These are phyloP conservation scores for Bombus superbus DNA, from an alignment of 1,140 invertebrate species.

Conservation along the genomic window DNA sequence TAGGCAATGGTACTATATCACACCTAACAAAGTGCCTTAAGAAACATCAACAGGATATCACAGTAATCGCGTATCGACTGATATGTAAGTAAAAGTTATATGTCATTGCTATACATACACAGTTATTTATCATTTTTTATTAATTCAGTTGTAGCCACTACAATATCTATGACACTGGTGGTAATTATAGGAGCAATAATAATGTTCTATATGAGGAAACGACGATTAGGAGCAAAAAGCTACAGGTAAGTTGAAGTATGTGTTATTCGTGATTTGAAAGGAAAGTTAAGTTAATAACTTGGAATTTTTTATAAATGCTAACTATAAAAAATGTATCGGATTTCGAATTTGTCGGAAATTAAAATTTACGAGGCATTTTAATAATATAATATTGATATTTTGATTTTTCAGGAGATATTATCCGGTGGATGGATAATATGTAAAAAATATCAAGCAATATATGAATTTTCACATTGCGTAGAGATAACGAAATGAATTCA, in stretches of 20 bases:
- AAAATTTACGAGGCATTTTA: background rate
- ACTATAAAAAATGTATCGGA: background rate
- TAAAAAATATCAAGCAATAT: constrained; percentile 27
- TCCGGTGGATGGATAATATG: constrained; percentile 47
- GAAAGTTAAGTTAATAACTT: background rate
- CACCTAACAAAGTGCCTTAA: constrained; percentile 73
- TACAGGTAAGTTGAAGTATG: constrained; percentile 43
- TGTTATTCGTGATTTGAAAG: background rate
- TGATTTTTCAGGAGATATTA: constrained; percentile 59
- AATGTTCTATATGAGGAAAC: constrained; percentile 48
- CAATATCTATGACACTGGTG: constrained; percentile 27
- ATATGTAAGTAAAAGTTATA: constrained; percentile 48
- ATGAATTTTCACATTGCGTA: constrained; percentile 40
- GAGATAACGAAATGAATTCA: constrained; percentile 17
- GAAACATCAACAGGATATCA: constrained; percentile 38
- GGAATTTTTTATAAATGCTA: background rate
- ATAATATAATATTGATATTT: constrained; percentile 41
- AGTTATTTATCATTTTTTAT: constrained; percentile 7
- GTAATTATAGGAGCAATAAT: constrained; percentile 36
- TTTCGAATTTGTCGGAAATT: background rate
- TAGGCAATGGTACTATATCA: constrained; percentile 82
- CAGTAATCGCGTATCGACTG: constrained; percentile 31
- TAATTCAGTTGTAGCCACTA: constrained; percentile 49
- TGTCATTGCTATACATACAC: background rate
- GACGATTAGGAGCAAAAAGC: constrained; percentile 12